Percentiles rank a stretch among this genome's conserved stretches.
phyloP scores from a whole-genome alignment of 1,140 invertebrate genomes.

The Orchestia grillus region DNA sequence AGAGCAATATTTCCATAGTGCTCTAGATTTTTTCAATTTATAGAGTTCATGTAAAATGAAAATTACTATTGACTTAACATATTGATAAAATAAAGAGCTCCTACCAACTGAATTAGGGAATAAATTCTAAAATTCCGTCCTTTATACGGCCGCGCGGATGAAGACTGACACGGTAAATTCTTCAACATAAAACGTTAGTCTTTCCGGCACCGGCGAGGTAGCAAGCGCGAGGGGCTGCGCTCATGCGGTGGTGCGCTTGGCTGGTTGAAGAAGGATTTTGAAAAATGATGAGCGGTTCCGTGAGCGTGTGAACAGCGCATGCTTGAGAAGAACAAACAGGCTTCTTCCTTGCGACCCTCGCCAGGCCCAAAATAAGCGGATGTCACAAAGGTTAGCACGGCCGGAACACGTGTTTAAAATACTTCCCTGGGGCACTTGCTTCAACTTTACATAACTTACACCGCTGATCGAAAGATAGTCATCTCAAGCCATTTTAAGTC shows the following conservation, averaged over 20 bases:
- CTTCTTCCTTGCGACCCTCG: slow-evolving; percentile 23
- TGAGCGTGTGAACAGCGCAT: slow-evolving; percentile 45
- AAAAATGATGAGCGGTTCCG: slow-evolving; percentile 28
- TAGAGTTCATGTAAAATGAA: not conserved
- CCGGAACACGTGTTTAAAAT: not conserved
- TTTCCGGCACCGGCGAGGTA: not conserved
- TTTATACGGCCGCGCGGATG: not conserved
- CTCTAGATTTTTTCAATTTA: not conserved
- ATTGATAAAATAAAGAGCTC: not conserved
- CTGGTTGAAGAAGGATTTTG: not conserved
- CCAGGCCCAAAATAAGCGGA: slow-evolving; percentile 20
- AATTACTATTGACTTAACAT: not conserved
- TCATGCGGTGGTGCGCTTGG: not conserved
- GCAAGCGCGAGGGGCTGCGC: not conserved
- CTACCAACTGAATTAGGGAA: not conserved
- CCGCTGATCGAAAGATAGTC: not conserved
- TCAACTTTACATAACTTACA: not conserved
- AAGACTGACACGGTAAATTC: not conserved
- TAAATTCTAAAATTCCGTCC: not conserved
- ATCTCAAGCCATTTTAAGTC: not conserved
- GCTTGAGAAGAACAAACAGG: slow-evolving; percentile 53
- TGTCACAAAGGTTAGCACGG: not conserved
- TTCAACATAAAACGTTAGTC: not conserved
- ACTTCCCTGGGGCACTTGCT: not conserved
- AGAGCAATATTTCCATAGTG: not conserved